Evolutionary conservation across 1,140 invertebrate genomes (phyloP).

Genomic region (Sarcophaga peregrina): DNA sequence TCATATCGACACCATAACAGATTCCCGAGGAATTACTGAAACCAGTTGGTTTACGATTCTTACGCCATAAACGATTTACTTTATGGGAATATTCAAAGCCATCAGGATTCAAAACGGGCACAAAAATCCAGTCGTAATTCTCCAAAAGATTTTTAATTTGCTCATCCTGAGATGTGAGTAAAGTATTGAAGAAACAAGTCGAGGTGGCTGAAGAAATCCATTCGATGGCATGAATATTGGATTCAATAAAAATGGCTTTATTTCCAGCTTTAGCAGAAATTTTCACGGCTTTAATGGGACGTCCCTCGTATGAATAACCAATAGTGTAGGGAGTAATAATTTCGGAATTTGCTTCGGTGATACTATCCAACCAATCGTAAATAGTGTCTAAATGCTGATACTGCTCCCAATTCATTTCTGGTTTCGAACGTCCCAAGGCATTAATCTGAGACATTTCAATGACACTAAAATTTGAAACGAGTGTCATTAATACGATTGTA

Average conservation of each 20-base stretch:
- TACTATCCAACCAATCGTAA: slow-evolving; percentile 59
- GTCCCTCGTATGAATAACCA: slow-evolving; percentile 70
- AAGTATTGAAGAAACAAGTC: slow-evolving; percentile 69
- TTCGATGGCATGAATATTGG: slow-evolving; percentile 69
- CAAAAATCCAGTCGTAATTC: slow-evolving; percentile 73
- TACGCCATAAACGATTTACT: slow-evolving; percentile 68
- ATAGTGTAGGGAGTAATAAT: slow-evolving; percentile 56
- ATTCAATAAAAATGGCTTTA: slow-evolving; percentile 69
- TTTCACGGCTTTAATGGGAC: slow-evolving; percentile 71
- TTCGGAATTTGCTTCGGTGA: slow-evolving; percentile 53
- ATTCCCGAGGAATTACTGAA: slow-evolving; percentile 51
- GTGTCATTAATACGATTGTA: neutral
- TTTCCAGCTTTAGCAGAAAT: slow-evolving; percentile 70
- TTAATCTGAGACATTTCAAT: neutral
- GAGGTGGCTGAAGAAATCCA: slow-evolving; percentile 73
- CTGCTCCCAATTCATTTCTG: slow-evolving; percentile 61
- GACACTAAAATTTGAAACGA: neutral
- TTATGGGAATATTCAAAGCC: slow-evolving; percentile 75
- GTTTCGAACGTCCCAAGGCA: neutral
- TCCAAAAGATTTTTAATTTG: slow-evolving; percentile 61
- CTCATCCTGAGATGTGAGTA: slow-evolving; percentile 62
- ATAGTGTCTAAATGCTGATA: slow-evolving; percentile 68
- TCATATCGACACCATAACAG: slow-evolving; percentile 76
- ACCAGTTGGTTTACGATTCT: slow-evolving; percentile 65
- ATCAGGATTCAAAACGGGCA: slow-evolving; percentile 79